These are phyloP conservation scores for Anthopleura sola DNA, from an alignment of 64 coral and sea anemone species.

Conservation along the genomic window DNA sequence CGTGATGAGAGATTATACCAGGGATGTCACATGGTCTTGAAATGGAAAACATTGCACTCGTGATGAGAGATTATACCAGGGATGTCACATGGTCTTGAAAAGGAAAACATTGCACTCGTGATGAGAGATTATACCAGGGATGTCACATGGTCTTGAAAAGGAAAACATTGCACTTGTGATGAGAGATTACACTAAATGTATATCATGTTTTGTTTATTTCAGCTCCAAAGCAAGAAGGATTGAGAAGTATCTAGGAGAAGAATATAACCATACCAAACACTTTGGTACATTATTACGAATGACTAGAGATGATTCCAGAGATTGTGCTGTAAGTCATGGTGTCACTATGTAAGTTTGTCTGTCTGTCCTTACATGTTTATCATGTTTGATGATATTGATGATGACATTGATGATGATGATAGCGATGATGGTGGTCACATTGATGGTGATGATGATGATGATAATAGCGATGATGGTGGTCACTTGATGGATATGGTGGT, in stretches of 20 bases:
- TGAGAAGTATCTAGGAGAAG: slow-evolving; percentile 20
- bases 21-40: too few relatives aligned
- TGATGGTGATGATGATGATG: not conserved
- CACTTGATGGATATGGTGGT: not conserved
- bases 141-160: too few relatives aligned
- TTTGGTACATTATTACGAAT: slow-evolving; percentile 83
- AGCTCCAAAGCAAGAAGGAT: slow-evolving; percentile 74
- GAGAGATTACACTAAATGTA: not conserved
- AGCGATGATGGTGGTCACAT: too few relatives aligned
- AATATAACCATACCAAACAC: slow-evolving; percentile 19
- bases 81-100: too few relatives aligned
- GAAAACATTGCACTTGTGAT: too few relatives aligned
- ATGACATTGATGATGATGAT: too few relatives aligned
- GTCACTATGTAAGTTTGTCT: slow-evolving; percentile 68
- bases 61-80: slow-evolving; percentile 82
- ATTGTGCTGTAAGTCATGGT: slow-evolving; percentile 88
- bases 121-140: too few relatives aligned
- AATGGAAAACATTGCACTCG: too few relatives aligned
- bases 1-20: too few relatives aligned
- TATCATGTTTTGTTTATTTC: slow-evolving; percentile 29
- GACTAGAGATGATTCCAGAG: slow-evolving; percentile 74
- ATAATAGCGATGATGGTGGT: not conserved
- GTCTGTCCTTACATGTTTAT: too few relatives aligned
- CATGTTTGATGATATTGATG: too few relatives aligned
- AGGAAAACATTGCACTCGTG: too few relatives aligned